A percentile compares a stretch with the other conserved stretches of the same genome.
phyloP scores from a whole-genome alignment of 2,797 vertebrate genomes.

The Nyctalus aviator region DNA sequence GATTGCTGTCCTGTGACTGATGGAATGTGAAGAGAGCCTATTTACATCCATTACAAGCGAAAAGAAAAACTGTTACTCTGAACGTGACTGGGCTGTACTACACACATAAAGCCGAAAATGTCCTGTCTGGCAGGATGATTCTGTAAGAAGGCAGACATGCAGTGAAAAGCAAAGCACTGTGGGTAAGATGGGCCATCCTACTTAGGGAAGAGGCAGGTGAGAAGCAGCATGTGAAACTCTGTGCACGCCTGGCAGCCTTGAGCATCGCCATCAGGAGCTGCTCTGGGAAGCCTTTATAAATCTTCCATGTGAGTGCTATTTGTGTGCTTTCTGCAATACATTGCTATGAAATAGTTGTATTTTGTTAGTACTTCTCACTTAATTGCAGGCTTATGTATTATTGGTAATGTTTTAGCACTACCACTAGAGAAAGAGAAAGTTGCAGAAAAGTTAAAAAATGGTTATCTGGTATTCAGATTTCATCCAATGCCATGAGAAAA shows the following conservation, averaged over 20 bases:
- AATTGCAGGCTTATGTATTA: conserved; percentile 18
- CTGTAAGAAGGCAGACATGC: conserved; percentile 28
- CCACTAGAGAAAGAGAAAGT: not conserved
- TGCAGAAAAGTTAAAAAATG: conserved; percentile 24
- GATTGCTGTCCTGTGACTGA: not conserved
- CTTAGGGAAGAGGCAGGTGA: conserved; percentile 44
- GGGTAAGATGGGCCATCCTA: not conserved
- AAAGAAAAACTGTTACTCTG: conserved; percentile 61
- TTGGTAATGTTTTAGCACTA: not conserved
- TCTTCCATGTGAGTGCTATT: not conserved
- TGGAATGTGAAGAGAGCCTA: conserved; percentile 16
- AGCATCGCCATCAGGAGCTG: not conserved
- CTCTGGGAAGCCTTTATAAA: conserved; percentile 23
- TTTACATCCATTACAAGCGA: conserved; percentile 25
- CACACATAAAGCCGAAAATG: not conserved
- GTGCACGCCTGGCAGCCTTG: not conserved
- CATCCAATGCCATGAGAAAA: not conserved
- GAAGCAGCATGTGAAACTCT: conserved; percentile 11
- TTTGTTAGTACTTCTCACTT: conserved; percentile 26
- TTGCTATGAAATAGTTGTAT: not conserved
- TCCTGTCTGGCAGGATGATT: conserved; percentile 29
- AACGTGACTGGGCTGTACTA: conserved; percentile 41
- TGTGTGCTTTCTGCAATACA: not conserved
- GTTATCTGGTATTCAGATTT: not conserved
- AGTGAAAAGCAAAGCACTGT: not conserved